These are phyloP conservation scores for Hirundichthys speculiger DNA, from an alignment of 2,113 vertebrate genomes.

Conservation along the genomic window DNA sequence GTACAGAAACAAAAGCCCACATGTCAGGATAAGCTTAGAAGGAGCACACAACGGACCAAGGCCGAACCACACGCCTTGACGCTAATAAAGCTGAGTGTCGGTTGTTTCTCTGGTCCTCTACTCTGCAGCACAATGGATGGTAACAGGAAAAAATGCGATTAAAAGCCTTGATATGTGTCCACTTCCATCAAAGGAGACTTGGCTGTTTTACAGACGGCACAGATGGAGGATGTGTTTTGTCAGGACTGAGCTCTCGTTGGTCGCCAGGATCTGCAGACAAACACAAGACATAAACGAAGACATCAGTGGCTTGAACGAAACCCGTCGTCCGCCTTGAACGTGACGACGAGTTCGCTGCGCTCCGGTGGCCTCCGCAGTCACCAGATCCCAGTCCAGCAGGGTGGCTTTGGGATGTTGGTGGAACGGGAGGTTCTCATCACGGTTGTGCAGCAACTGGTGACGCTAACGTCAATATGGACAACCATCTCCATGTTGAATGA, in stretches of 20 bases:
- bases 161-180: slow-evolving; percentile 5
- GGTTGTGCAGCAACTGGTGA: no score
- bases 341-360: no score
- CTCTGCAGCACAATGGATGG: slow-evolving; percentile 14
- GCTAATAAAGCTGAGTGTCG: slow-evolving; percentile 58
- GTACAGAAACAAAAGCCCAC: slow-evolving; percentile 26
- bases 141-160: not conserved
- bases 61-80: slow-evolving; percentile 45
- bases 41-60: slow-evolving; percentile 6
- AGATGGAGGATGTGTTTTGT: slow-evolving; percentile 9
- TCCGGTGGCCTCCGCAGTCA: no score
- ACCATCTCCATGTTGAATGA: no score
- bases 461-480: no score
- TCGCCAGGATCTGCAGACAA: slow-evolving; percentile 47
- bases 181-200: slow-evolving; percentile 21
- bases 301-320: no score
- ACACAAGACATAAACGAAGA: not conserved
- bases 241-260: slow-evolving; percentile 21
- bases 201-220: slow-evolving; percentile 14
- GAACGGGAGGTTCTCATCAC: no score
- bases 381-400: no score
- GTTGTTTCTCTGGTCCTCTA: not conserved
- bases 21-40: not conserved
- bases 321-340: no score
- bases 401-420: no score